Evolutionary conservation across 2,797 vertebrate species (phyloP).

Genomic region (Poecilia wingei): DNA sequence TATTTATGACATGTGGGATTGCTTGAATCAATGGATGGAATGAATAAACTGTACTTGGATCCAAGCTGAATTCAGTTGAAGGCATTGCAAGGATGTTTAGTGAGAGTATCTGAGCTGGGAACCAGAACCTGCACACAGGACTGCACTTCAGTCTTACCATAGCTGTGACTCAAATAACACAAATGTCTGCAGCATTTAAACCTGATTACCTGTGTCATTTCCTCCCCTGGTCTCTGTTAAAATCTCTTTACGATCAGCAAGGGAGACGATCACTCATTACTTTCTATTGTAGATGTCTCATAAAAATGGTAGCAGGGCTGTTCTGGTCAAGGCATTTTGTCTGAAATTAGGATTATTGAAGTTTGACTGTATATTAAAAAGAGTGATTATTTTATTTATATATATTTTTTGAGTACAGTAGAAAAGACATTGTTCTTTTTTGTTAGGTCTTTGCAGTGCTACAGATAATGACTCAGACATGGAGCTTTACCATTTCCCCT

Average conservation of each 20-base stretch:
- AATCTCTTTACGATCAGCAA: not conserved
- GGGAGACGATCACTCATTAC: not conserved
- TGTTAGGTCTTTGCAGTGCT: not conserved
- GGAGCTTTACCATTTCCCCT: not conserved
- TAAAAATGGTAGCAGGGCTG: not conserved
- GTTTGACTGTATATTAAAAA: not conserved
- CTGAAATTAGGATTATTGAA: not conserved
- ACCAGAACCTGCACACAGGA: constrained; percentile 4
- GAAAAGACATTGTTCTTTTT: not conserved
- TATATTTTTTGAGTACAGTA: not conserved
- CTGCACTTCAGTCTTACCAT: not conserved
- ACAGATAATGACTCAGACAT: not conserved
- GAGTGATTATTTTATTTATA: not conserved
- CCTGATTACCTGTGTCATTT: not conserved
- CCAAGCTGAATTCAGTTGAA: constrained; percentile 57
- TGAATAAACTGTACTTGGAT: constrained; percentile 54
- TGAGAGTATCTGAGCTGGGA: constrained; percentile 32
- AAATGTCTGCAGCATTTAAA: not conserved
- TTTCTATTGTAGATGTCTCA: not conserved
- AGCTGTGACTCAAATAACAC: not conserved
- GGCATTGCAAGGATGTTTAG: constrained; percentile 21
- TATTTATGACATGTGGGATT: constrained; percentile 37
- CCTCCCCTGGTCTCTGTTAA: not conserved
- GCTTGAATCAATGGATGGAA: constrained; percentile 53
- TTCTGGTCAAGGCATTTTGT: not conserved